A percentile compares a stretch with the other conserved stretches of the same genome.
Conservation (phyloP, 2,888 invertebrate genomes). For the Amphipoea oculea region DNA sequence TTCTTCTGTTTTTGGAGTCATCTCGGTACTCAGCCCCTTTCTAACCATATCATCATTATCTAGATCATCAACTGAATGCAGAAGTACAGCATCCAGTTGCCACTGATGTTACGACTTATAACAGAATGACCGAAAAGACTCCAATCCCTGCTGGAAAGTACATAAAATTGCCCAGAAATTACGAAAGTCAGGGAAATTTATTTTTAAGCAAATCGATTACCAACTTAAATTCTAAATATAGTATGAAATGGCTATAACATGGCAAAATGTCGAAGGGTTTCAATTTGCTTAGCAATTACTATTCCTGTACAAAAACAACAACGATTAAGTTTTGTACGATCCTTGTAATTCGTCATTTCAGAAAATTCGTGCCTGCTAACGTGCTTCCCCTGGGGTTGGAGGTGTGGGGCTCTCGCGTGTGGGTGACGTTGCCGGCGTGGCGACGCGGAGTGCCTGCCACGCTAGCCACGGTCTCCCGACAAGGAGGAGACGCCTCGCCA, state of each 20-base stretch:
- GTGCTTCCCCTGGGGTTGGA: slow-evolving; percentile 94
- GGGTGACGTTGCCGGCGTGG: slow-evolving; percentile 95
- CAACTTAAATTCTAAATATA: neutral
- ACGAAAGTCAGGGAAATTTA: neutral
- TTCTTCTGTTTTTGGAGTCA: neutral
- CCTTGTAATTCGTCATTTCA: slow-evolving; percentile 68
- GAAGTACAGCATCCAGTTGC: neutral
- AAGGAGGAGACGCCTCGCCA: slow-evolving; percentile 90
- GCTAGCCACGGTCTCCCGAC: slow-evolving; percentile 92
- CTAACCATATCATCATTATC: neutral
- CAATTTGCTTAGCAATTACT: neutral
- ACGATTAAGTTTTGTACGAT: neutral
- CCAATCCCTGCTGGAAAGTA: neutral
- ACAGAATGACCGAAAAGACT: neutral
- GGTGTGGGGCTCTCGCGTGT: slow-evolving; percentile 92
- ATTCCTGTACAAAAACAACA: neutral
- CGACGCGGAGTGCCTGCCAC: slow-evolving; percentile 94
- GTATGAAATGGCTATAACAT: no score
- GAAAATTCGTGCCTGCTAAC: slow-evolving; percentile 92
- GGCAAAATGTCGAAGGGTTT: neutral
- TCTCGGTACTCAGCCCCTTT: neutral
- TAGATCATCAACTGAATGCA: neutral
- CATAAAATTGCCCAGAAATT: neutral
- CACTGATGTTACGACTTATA: neutral
- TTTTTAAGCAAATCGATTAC: neutral